A percentile compares a stretch with the other conserved stretches of the same genome.
These are phyloP conservation scores for Channa striata DNA, from an alignment of 2,797 vertebrate species.

Conservation along the genomic window DNA sequence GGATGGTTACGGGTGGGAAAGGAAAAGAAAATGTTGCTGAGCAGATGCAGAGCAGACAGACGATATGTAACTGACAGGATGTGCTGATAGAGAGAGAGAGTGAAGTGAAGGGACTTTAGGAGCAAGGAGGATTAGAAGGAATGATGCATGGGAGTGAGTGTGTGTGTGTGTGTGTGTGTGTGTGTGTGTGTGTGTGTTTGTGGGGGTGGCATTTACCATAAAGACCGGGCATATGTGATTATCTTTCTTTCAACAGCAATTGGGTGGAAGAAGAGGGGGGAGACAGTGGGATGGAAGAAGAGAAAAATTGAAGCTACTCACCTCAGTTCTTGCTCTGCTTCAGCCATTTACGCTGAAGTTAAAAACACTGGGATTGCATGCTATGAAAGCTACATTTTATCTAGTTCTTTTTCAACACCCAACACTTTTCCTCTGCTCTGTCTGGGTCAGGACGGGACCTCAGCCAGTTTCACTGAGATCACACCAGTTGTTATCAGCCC, in stretches of 20 bases:
- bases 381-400: too few species aligned
- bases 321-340: neutral
- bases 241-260: neutral
- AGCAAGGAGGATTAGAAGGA: constrained; percentile 51
- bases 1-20: neutral
- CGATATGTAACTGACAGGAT: constrained; percentile 52
- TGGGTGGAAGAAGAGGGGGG: neutral
- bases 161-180: too few species aligned
- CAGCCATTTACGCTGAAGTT: too few species aligned
- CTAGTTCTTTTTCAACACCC: too few species aligned
- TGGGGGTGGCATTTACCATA: constrained; percentile 54
- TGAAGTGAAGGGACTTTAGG: constrained; percentile 32
- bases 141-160: constrained; percentile 16
- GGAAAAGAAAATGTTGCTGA: constrained; percentile 27
- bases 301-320: neutral
- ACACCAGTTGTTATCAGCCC: too few species aligned
- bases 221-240: constrained; percentile 26
- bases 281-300: neutral
- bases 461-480: too few species aligned
- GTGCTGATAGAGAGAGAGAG: constrained; percentile 45
- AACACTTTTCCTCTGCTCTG: too few species aligned
- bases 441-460: too few species aligned
- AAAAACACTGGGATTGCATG: neutral
- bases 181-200: too few species aligned
- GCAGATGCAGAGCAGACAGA: constrained; percentile 20